Evolutionary conservation across 2,797 vertebrate genomes (phyloP).

Genomic region (Cossypha caffra): DNA sequence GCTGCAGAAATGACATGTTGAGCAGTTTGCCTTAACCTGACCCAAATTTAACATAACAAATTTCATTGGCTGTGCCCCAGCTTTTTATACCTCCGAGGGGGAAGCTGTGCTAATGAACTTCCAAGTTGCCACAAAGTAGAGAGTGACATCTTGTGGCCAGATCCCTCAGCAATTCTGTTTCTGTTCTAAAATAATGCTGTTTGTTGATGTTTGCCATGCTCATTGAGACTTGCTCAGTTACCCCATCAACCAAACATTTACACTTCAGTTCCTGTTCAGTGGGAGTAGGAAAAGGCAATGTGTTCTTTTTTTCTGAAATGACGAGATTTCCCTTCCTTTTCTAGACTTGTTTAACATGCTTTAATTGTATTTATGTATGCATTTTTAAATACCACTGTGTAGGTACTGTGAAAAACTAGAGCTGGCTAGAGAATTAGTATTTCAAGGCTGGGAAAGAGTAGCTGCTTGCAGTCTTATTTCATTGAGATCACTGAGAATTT

Average conservation of each 20-base stretch:
- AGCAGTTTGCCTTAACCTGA: neutral
- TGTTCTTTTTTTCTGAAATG: neutral
- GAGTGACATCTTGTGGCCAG: slow-evolving; percentile 43
- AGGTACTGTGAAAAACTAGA: neutral
- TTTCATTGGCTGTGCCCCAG: neutral
- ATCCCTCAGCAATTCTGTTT: neutral
- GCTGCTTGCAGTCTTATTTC: neutral
- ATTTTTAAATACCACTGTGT: neutral
- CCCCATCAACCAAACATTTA: neutral
- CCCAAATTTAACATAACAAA: neutral
- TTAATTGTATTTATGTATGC: neutral
- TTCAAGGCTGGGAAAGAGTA: neutral
- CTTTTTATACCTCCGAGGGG: neutral
- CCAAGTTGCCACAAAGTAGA: neutral
- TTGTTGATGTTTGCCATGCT: neutral
- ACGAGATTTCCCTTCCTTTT: neutral
- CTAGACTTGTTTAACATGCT: neutral
- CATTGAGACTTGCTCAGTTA: neutral
- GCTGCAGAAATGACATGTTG: neutral
- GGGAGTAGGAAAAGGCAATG: neutral
- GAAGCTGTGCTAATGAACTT: neutral
- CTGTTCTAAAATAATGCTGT: neutral
- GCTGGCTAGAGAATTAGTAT: neutral
- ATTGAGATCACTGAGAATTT: neutral
- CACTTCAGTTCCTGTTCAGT: neutral